These are phyloP conservation scores for Lagopus leucura DNA, from an alignment of 2,113 vertebrate genomes.

Conservation along the genomic window DNA sequence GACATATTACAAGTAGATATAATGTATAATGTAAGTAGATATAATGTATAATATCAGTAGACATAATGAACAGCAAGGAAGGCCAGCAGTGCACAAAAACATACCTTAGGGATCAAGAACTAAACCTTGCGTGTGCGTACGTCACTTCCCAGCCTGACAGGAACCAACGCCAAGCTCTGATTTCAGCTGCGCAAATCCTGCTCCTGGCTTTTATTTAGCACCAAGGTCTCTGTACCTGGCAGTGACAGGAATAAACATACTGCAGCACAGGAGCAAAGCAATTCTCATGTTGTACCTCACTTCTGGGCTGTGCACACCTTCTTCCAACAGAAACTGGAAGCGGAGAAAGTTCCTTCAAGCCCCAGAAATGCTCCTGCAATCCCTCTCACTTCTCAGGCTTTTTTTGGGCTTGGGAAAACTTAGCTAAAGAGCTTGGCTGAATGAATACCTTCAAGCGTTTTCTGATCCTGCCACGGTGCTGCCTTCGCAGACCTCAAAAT, in stretches of 20 bases:
- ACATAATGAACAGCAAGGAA: background rate
- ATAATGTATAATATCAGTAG: background rate
- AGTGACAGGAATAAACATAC: background rate
- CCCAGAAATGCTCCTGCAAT: background rate
- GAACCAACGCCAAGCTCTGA: background rate
- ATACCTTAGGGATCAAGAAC: background rate
- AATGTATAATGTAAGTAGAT: too few species aligned
- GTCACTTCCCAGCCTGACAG: background rate
- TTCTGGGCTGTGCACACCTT: background rate
- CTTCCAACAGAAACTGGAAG: background rate
- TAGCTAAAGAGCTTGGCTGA: background rate
- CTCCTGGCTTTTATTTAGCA: background rate
- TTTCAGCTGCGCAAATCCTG: background rate
- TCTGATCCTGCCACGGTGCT: background rate
- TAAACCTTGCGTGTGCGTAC: rapidly evolving
- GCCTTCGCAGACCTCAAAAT: background rate
- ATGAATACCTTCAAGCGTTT: background rate
- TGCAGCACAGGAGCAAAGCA: background rate
- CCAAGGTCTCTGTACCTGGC: background rate
- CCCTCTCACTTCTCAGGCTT: background rate
- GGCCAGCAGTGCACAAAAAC: background rate
- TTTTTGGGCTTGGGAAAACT: background rate
- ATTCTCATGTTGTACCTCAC: rapidly evolving
- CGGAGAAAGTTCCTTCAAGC: background rate
- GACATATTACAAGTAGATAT: too few species aligned